Evolutionary conservation across 2,113 vertebrate genomes (phyloP), one percentile per base, ranked within the genome.

Genomic region (Aegotheles bennettii): DNA sequence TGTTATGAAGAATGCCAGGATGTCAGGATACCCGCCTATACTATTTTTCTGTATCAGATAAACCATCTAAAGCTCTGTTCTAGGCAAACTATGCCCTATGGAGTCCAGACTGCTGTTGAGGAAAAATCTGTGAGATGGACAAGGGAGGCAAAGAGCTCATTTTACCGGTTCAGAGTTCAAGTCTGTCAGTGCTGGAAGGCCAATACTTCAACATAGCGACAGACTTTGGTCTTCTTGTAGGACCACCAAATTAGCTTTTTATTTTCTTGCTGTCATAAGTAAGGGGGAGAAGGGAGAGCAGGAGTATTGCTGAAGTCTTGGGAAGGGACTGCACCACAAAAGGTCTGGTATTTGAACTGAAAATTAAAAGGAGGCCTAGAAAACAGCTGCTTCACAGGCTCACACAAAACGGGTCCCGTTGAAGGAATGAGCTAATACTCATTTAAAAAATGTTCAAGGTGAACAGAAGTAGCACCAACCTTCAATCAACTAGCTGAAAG

Each of bases 371-470:
- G 3, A 6, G 5, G 18, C 6, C 33, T 45, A 75, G 19, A 38
- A 68, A 59, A 67, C 29, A 51, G 19, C n/a, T 60, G n/a, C 21
- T 75, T 82, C 23, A 35, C 35, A 47, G 25, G 35, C 31, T 73
- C 2, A 2, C 17, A 33, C 11, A 50, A 50, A 57, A 57, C 0
- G 0, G 25, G 29, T 42, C 50, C 7, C 21, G 11, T 17, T 0
- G 1, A 54, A 15, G n/a, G 13, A 50, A 20, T 11, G 8, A 35
- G 8, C 15, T 59, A n/a, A 12, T 9, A 18, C 38, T 23, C 31
- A 7, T 38, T 75, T 24, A 75, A 29, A 60, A 74, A 45, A 68
- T 0, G 7, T 45, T 43, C 21, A 6, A 43, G 43, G 7, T 33
- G 33, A 33, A n/a, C 17, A 18, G 33, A 65, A 65, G 17, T 57